Base-by-base conservation (phyloP, 2,113 vertebrate species). In the Syngnathus scovelli region DNA sequence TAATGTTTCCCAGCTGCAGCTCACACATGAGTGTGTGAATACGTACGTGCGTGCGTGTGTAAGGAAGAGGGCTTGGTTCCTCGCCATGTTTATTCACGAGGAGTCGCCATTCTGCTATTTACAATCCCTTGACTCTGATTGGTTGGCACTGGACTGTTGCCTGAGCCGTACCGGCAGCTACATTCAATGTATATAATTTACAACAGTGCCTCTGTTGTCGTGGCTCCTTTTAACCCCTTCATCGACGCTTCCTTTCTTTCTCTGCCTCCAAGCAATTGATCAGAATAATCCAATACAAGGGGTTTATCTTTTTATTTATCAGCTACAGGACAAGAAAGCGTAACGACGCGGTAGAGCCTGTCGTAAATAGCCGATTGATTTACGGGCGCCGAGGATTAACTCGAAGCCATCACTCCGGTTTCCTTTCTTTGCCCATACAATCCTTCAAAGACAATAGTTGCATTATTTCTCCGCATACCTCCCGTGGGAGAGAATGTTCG, bases 1-100 rank as follows among this genome's bases (percentile, higher is more conserved):
- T 88, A 88, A 90, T 89, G 83, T 83, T 87, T 88, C 76, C 87
- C 88, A 90, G 86, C 85, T 89, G 87, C 70, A 51, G 67, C 66
- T 68, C 51, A 70, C 78, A 70, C 75, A 63, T 63, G 51, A 54
- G 65, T 64, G 1, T 62, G 60, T 68, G 27, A 71, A 56, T 72
- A 65, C 41, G 52, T 72, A 66, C 48, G 55, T 43, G 21, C 13
- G 16, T 27, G 15, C 9, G n/a, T 18, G 11, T 7, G n/a, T 64
- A 64, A 72, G 1, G 5, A 13, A 27, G 12, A 15, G 70, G 52
- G 52, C 37, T 36, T 71, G 66, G 58, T 23, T 51, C 52, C 62
- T 69, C 68, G 36, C 64, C 61, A 58, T 74, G 64, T 80, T 62
- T 75, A 49, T 73, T 41, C 18, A 43, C 33, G 16, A 51, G 44